Evolutionary conservation across 2,888 invertebrate genomes (phyloP).

Genomic region (Phasia obesa): DNA sequence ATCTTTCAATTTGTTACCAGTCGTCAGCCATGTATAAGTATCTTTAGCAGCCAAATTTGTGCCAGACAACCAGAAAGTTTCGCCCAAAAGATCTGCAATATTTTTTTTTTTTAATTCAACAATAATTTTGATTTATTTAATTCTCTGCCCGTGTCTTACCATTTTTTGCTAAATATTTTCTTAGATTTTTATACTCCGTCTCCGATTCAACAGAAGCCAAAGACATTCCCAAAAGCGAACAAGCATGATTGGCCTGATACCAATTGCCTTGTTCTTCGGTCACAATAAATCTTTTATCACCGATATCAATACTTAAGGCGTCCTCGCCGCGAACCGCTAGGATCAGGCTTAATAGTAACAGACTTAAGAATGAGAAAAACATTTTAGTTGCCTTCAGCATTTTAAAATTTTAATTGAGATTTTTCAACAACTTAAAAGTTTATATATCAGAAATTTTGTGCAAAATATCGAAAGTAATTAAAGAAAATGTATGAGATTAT

Average conservation of each 20-base stretch:
- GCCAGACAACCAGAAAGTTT: constrained; percentile 72
- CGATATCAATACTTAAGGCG: constrained; percentile 17
- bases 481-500: not conserved
- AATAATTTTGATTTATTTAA: not conserved
- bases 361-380: not conserved
- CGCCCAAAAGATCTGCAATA: not conserved
- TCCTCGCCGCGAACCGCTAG: not conserved
- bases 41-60: constrained; percentile 44
- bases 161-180: constrained; percentile 28
- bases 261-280: constrained; percentile 67
- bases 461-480: not conserved
- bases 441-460: not conserved
- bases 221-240: constrained; percentile 59
- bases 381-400: not conserved
- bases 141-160: not conserved
- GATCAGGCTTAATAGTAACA: not conserved
- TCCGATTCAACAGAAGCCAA: constrained; percentile 68
- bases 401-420: not conserved
- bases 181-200: constrained; percentile 52
- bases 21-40: constrained; percentile 71
- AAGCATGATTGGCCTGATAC: constrained; percentile 71
- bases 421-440: not conserved
- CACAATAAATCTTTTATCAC: constrained; percentile 61
- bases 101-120: not conserved
- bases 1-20: constrained; percentile 69